Base-by-base conservation (phyloP, 2,113 vertebrate species). In the Psophia crepitans region DNA sequence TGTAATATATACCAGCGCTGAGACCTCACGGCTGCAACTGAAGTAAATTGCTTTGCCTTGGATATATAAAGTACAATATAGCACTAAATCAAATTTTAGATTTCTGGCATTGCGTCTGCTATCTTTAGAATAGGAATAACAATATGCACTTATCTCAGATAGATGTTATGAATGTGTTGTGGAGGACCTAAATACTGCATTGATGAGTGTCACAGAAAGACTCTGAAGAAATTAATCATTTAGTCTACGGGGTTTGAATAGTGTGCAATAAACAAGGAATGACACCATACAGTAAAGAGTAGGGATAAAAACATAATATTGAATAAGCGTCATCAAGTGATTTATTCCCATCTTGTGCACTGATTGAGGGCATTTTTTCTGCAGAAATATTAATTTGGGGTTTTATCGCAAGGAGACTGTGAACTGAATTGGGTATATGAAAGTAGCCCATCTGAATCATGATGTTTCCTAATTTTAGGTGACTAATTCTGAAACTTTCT, bases 171-270 rank as follows among this genome's bases (percentile, higher is more conserved):
- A 91, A 76, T 69, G 54, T 87, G 16, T n/a, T 84, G 74, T 28
- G 70, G 79, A 87, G 78, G 84, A 65, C n/a, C 74, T 87, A 85
- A 96, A 88, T 39, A 28, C 44, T 76, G 79, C 49, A 18, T 28
- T 95, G 91, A 91, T 82, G 78, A 65, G 41, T 61, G 70, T 61
- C 89, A 76, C 22, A 77, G 65, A 68, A 79, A 91, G 70, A 35
- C 37, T 79, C 65, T 65, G 70, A 57, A 58, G 94, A 82, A 90
- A 96, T 96, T 82, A 79, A 95, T 96, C 91, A 79, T 94, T 76
- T 79, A 64, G 58, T 65, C 78, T 65, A 76, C 3, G 1, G 49
- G 32, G 17, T 93, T 41, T 93, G 79, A 87, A 48, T 21, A 73
- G 49, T 7, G 2, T 7, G 30, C 58, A 65, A 69, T 58, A 87